Conservation (phyloP, 2,797 vertebrate species). For the Schizopygopsis malacanthus region DNA sequence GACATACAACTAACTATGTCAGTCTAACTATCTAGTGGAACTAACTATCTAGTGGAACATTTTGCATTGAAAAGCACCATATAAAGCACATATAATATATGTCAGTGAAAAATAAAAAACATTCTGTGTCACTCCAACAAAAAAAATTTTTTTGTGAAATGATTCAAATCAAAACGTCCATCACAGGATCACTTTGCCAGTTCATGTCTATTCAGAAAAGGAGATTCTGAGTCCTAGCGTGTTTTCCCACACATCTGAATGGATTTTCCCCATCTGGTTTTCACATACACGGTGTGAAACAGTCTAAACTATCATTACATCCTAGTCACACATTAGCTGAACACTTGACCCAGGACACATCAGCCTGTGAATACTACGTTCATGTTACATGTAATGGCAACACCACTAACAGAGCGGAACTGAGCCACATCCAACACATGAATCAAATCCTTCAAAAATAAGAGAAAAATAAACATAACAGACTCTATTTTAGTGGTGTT, state of each 20-base stretch:
- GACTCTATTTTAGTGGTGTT: neutral
- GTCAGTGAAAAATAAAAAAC: neutral
- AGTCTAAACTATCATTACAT: constrained; percentile 40
- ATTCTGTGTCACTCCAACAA: neutral
- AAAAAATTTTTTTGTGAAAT: neutral
- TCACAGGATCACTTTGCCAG: neutral
- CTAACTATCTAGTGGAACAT: neutral
- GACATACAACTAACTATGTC: neutral
- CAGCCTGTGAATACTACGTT: neutral
- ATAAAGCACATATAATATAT: neutral
- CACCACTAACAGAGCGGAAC: neutral
- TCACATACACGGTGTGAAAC: constrained; percentile 9
- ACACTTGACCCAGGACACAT: constrained; percentile 20
- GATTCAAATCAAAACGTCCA: neutral
- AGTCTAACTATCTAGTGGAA: too few relatives aligned
- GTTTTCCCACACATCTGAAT: constrained; percentile 52
- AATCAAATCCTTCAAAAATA: neutral
- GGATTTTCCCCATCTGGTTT: constrained; percentile 43
- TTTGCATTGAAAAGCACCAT: neutral
- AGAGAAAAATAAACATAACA: neutral
- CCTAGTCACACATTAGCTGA: constrained; percentile 34
- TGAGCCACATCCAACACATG: neutral
- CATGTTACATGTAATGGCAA: neutral
- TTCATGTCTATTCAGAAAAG: neutral
- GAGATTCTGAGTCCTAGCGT: neutral